Percentiles rank a stretch among this genome's conserved stretches.
Evolutionary conservation across 2,888 invertebrate species (phyloP).

Genomic region (Phytoseiulus persimilis): DNA sequence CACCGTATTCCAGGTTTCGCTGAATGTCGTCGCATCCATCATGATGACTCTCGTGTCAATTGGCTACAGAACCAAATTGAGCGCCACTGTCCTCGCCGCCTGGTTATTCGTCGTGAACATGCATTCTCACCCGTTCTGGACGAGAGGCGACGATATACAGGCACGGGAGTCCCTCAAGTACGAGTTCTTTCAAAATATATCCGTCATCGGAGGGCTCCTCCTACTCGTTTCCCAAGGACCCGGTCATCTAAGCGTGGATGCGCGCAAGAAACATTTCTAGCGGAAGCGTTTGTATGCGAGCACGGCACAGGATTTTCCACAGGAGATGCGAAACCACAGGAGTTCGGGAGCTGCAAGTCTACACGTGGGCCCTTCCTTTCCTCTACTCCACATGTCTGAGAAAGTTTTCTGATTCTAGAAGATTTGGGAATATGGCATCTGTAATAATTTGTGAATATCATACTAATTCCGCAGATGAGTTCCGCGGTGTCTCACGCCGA

Average conservation of each 20-base stretch:
- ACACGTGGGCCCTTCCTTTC: no score
- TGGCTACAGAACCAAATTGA: conserved; percentile 95
- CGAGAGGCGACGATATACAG: conserved; percentile 82
- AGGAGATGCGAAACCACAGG: no score
- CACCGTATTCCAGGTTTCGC: conserved; percentile 63
- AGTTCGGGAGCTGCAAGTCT: no score
- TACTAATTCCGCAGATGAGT: no score
- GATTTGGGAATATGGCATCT: no score
- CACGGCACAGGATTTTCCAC: no score
- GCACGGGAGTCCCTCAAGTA: conserved; percentile 97
- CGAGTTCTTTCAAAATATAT: conserved; percentile 94
- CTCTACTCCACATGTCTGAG: no score
- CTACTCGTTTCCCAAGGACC: conserved; percentile 97
- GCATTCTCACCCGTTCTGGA: conserved; percentile 98
- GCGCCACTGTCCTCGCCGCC: conserved; percentile 80
- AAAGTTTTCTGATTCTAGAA: no score
- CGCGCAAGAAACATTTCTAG: conserved; percentile 71
- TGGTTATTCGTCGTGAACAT: conserved; percentile 80
- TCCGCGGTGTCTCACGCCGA: background rate
- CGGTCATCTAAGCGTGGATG: conserved; percentile 97
- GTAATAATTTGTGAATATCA: no score
- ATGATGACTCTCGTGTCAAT: conserved; percentile 90
- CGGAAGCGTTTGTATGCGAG: no score
- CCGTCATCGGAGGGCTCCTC: conserved; percentile 91
- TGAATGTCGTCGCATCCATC: conserved; percentile 81